Evolutionary conservation across 2,797 vertebrate species (phyloP), one percentile per base, ranked within the genome.

Genomic region (Pangasius macronema): DNA sequence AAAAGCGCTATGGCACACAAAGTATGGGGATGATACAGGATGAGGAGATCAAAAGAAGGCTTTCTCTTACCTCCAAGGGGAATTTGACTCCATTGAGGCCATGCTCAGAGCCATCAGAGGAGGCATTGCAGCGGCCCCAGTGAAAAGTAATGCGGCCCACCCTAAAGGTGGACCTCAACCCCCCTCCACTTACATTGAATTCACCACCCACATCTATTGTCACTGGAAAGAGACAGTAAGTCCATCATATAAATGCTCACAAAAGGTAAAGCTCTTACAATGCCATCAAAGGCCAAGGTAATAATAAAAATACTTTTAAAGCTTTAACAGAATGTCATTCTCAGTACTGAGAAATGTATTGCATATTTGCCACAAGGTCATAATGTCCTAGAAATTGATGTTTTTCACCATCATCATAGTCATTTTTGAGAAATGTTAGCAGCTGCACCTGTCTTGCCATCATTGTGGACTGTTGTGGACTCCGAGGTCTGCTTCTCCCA

Each of bases 101-200:
- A 89, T 99, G 99, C 85, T 99, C 99, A 0, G 99, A 99, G 85
- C 99, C 99, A 0, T 97, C 97, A 9, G 97, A 97, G 0, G 98
- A 97, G 0, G 94, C 93, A 9, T 99, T 99, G 93, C 99, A 99
- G 95, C 95, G 97, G 87, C 98, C 99, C 99, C 99, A 99, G 94
- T 99, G 99, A 94, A 99, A 99, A 79, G 94, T 96, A 92, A 99
- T 97, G 68, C 96, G 97, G 88, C 96, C 98, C 79, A 97, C 98
- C 94, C 96, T 98, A 93, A 98, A 97, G 91, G 94, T 89, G 8
- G 96, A 96, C 91, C 96, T 94, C 83, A 97, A 96, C 51, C 97
- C 96, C 72, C 97, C 98, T 90, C 98, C 98, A 76, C 96, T 97
- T 91, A 99, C 86, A 82, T 92, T 97, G 91, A 98, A 99, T 88